Base-by-base conservation (phyloP, 2,888 invertebrate species). In the Sepioteuthis lessoniana region DNA sequence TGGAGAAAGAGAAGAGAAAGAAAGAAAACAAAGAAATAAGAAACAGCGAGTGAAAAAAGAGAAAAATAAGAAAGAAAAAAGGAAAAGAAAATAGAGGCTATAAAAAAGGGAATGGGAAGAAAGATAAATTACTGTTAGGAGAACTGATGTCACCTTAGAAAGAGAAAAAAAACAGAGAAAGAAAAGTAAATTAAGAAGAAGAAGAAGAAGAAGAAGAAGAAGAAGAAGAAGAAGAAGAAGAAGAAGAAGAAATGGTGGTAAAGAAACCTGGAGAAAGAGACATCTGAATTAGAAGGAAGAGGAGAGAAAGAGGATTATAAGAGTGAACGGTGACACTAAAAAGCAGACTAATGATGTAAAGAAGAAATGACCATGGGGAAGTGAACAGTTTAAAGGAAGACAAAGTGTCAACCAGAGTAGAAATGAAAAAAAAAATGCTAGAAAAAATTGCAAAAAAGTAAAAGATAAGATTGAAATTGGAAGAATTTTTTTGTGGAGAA, bases 381-480 rank as follows among this genome's bases (percentile, higher is more conserved):
- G 76, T 76, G n/a, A n/a, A 76, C 76, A 76, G n/a, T 76, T 76
- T 76, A 76, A 76, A 76, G n/a, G 76, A 76, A 76, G n/a, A 76
- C 76, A n/a, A 35, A 35, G 76, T 76, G 76, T 76, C 76, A 76
- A 35, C 76, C 4, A 0, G 76, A n/a, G 16, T 3, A 76, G n/a
- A 76, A 76, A 76, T 76, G n/a, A 2, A 35, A 76, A 16, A 35
- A 35, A 13, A 35, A 76, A n/a, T n/a, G 13, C 1, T 2, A 60
- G 31, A 31, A 76, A 76, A n/a, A 35, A 76, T n/a, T 16, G 16
- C 8, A 76, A 76, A 21, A n/a, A 76, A 76, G 16, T 2, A 35
- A 55, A 55, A 55, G 21, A 55, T 21, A 55, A 19, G n/a, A 35
- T 76, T 16, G n/a, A 76, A 76, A 35, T 76, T n/a, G 76, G n/a